Conservation (phyloP, 2,797 vertebrate genomes). For the Tauraco hartlaubi region DNA sequence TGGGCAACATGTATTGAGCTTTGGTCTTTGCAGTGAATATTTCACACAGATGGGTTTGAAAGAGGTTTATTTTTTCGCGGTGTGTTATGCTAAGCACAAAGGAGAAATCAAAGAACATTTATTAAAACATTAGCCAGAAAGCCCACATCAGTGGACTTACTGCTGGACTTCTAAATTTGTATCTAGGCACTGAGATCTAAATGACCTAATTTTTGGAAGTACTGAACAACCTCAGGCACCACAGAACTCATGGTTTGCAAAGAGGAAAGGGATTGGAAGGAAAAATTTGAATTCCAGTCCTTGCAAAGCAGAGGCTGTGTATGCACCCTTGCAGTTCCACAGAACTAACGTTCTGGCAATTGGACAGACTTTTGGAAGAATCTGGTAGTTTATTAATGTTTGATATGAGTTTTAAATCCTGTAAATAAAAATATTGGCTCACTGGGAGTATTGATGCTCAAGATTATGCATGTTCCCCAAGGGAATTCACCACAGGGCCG, state of each 20-base stretch:
- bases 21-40: not conserved
- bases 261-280: not conserved
- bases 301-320: slow-evolving; percentile 12
- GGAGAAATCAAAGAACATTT: not conserved
- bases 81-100: not conserved
- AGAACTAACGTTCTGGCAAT: not conserved
- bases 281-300: slow-evolving; percentile 31
- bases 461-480: not conserved
- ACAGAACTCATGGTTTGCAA: not conserved
- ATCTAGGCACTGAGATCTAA: not conserved
- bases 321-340: slow-evolving; percentile 19
- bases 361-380: not conserved
- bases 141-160: fast-evolving
- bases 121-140: not conserved
- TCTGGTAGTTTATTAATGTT: not conserved
- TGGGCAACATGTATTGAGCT: not conserved
- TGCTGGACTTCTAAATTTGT: not conserved
- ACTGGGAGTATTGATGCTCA: not conserved
- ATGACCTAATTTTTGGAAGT: not conserved
- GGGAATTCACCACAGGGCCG: not conserved
- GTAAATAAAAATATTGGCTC: not conserved
- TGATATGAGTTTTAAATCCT: not conserved
- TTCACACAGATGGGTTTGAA: not conserved
- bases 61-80: not conserved
- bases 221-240: not conserved